Conservation (phyloP, 1,140 invertebrate genomes). For the Calycopis cecrops region DNA sequence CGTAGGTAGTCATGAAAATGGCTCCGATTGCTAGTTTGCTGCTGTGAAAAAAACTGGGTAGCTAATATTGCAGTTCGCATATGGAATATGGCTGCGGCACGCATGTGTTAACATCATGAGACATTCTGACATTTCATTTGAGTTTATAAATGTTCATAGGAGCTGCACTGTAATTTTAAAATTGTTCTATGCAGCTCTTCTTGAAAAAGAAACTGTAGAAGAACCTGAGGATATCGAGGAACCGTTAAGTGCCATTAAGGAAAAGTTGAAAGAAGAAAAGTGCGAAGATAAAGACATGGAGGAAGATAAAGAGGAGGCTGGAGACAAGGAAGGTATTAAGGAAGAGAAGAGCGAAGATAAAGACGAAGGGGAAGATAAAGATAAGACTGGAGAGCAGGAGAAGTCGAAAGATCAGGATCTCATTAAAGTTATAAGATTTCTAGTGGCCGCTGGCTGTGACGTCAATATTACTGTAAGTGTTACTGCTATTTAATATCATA, state of each 20-base stretch:
- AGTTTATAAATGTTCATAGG: no score
- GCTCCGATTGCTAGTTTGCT: no score
- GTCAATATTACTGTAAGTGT: slow-evolving; percentile 47
- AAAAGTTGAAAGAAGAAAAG: slow-evolving; percentile 5
- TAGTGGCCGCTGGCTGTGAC: slow-evolving; percentile 55
- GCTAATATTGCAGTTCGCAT: no score
- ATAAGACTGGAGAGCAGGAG: slow-evolving; percentile 22
- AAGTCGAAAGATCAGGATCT: slow-evolving; percentile 42
- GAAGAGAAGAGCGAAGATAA: slow-evolving; percentile 25
- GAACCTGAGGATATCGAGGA: slow-evolving; percentile 22
- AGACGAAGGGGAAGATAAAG: slow-evolving; percentile 21
- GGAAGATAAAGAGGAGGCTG: slow-evolving; percentile 19
- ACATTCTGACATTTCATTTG: no score
- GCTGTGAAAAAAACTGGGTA: no score
- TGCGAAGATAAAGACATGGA: slow-evolving; percentile 10
- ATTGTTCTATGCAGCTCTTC: slow-evolving; percentile 33
- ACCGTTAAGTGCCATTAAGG: slow-evolving; percentile 13
- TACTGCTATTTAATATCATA: no score
- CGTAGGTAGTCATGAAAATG: no score
- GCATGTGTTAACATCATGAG: no score
- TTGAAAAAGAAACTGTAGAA: slow-evolving; percentile 39
- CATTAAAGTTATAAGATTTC: slow-evolving; percentile 51
- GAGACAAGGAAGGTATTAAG: slow-evolving; percentile 21
- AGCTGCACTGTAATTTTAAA: no score
- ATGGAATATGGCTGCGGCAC: no score